Conservation (phyloP, 2,888 invertebrate genomes). For the Eustalomyia histrio region DNA sequence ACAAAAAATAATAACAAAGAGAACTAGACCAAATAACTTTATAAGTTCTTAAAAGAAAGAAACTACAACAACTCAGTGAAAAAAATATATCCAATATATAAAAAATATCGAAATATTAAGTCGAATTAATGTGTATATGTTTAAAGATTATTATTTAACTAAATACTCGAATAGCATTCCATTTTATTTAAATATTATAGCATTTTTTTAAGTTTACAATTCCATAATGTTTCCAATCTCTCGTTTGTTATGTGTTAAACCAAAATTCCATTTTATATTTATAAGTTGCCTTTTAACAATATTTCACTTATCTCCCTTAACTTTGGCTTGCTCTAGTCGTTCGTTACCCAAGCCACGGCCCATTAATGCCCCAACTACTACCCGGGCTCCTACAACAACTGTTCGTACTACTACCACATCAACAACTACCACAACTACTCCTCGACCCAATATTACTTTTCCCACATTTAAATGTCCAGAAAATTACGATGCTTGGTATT, state of each 20-base stretch:
- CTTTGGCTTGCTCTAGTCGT: slow-evolving; percentile 78
- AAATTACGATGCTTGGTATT: slow-evolving; percentile 96
- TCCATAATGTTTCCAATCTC: slow-evolving; percentile 40
- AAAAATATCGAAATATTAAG: background rate
- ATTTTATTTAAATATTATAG: slow-evolving; percentile 13
- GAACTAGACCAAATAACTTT: slow-evolving; percentile 51
- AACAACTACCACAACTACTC: slow-evolving; percentile 86
- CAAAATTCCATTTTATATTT: slow-evolving; percentile 52
- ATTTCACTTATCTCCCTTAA: slow-evolving; percentile 19
- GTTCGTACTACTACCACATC: slow-evolving; percentile 80
- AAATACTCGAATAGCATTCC: slow-evolving; percentile 42
- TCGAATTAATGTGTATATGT: background rate
- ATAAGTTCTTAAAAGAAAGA: slow-evolving; percentile 22
- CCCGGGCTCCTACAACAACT: slow-evolving; percentile 56
- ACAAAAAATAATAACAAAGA: slow-evolving; percentile 1
- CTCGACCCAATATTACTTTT: slow-evolving; percentile 96
- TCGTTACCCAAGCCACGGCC: slow-evolving; percentile 89
- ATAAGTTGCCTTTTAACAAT: slow-evolving; percentile 45
- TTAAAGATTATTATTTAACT: background rate
- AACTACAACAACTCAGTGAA: background rate
- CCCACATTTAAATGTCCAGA: slow-evolving; percentile 95
- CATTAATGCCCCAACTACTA: slow-evolving; percentile 68
- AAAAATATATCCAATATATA: background rate
- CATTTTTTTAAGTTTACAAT: background rate
- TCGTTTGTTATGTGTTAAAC: slow-evolving; percentile 27